phyloP scores from a whole-genome alignment of 2,888 invertebrate genomes.

The Slavum lentiscoides region DNA sequence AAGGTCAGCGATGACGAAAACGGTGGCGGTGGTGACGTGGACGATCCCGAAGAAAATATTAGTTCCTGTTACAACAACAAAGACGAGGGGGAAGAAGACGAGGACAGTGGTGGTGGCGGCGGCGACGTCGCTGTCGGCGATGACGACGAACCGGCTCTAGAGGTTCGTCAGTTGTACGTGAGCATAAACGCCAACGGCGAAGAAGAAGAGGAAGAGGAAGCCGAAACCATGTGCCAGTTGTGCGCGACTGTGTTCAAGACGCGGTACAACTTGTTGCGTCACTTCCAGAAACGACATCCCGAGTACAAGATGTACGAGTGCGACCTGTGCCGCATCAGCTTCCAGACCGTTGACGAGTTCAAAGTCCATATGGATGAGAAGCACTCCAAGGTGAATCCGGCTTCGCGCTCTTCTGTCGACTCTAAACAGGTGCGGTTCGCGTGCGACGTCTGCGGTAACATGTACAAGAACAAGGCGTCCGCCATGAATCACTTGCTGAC shows the following conservation, averaged over 20 bases:
- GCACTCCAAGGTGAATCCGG: slow-evolving; percentile 16
- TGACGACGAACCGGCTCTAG: background rate
- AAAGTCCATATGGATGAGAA: slow-evolving; percentile 60
- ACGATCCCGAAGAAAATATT: background rate
- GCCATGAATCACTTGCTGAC: slow-evolving; percentile 62
- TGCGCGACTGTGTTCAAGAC: slow-evolving; percentile 47
- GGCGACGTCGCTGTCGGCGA: background rate
- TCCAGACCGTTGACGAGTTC: slow-evolving; percentile 60
- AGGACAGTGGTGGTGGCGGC: background rate
- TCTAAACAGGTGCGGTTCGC: slow-evolving; percentile 56
- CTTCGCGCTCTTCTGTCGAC: background rate
- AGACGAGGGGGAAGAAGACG: background rate
- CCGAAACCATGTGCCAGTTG: slow-evolving; percentile 37
- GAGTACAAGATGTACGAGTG: slow-evolving; percentile 42
- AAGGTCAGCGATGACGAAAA: too few species aligned
- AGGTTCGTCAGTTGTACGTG: background rate
- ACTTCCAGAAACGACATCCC: slow-evolving; percentile 27
- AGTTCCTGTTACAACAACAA: background rate
- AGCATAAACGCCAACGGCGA: background rate
- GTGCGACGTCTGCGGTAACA: slow-evolving; percentile 63
- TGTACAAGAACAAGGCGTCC: slow-evolving; percentile 61
- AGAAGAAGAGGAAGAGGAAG: background rate
- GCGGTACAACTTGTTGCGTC: slow-evolving; percentile 36
- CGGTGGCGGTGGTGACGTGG: too few species aligned
- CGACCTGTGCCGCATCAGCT: slow-evolving; percentile 60